Evolutionary conservation across 2,888 invertebrate species (phyloP), one percentile per base, ranked within the genome.

Genomic region (Ophion ellenae): DNA sequence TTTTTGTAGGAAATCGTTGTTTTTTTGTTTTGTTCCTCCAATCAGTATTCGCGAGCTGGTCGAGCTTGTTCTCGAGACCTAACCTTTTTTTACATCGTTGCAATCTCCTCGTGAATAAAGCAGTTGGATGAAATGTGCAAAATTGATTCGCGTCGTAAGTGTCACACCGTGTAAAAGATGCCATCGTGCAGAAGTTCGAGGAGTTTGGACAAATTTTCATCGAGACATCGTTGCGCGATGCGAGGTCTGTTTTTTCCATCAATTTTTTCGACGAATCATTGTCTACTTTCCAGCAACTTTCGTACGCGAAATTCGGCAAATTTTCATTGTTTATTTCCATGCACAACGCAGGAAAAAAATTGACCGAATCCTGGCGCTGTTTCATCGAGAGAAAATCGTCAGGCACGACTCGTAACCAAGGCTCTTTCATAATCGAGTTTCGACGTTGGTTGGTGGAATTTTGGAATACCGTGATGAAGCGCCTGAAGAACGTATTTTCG

Each of bases 401-500:
- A 9, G 81, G 69, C 2, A 36, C 80, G 17, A 59, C 63, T 2
- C 66, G 81, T 28, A 61, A 83, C 7, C 81, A 69, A 17, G 57
- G 63, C 11, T 83, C 86, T n/a, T 74, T 86, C 20, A 83, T 84
- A 20, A 82, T 83, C 20, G 73, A 79, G 66, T 84, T 89, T 67
- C 79, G 83, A 64, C 87, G 86, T 20, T 89, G 89, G 89, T 73
- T 89, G 61, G 28, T 85, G 4, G 87, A 87, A n/a, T 80, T 88
- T 81, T 89, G 89, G 89, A 86, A 87, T 6, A 74, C 67, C 28
- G 77, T 89, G 40, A 76, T 89, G 17, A 88, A 84, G 64, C 85
- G 84, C n/a, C 53, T 89, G 0, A 87, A 86, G 64, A 59, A 66
- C 47, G 81, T 86, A 64, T 88, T 88, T 75, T 71, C 75, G n/a